Conservation (phyloP, 2,797 vertebrate species). For the Dryobates pubescens region DNA sequence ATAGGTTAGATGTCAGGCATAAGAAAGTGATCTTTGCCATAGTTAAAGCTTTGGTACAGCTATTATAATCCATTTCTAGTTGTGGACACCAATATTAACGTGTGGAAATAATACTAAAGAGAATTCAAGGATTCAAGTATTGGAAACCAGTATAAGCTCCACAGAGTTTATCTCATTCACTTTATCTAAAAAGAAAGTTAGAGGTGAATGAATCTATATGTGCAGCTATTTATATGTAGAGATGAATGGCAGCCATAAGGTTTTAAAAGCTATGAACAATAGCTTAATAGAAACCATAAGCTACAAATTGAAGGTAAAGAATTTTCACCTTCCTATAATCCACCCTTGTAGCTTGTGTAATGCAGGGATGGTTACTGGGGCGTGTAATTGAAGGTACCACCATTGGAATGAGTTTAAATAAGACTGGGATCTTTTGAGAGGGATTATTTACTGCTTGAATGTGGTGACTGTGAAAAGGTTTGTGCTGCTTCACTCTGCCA, state of each 20-base stretch:
- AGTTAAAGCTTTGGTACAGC: neutral
- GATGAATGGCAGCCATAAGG: neutral
- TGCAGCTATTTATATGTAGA: neutral
- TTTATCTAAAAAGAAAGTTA: neutral
- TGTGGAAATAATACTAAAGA: neutral
- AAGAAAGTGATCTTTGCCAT: neutral
- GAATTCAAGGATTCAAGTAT: neutral
- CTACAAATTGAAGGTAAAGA: neutral
- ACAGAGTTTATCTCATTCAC: neutral
- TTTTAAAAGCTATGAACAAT: neutral
- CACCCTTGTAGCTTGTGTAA: neutral
- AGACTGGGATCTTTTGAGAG: neutral
- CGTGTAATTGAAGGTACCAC: neutral
- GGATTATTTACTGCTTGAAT: neutral
- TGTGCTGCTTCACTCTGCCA: neutral
- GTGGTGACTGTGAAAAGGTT: accelerated
- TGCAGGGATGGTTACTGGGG: neutral
- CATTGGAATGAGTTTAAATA: neutral
- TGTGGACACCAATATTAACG: neutral
- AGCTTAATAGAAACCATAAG: neutral
- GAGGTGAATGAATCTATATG: neutral
- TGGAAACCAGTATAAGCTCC: neutral
- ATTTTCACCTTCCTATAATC: neutral
- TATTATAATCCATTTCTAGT: neutral
- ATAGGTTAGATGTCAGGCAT: neutral